Conservation (phyloP, 35 echinoderm and acorn worm species). For the Acanthaster planci region DNA sequence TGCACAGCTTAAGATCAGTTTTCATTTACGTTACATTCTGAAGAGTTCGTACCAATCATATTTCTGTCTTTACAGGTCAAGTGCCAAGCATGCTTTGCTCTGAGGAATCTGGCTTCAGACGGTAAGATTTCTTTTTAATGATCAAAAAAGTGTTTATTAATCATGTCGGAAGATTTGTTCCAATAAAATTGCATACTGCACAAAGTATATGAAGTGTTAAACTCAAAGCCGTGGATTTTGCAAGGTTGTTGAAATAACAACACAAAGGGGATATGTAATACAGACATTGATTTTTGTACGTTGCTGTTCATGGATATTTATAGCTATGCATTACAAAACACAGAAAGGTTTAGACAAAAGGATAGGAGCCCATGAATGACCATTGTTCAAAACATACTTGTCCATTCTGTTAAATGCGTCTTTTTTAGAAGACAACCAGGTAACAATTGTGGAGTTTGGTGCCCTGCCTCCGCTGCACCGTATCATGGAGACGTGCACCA, state of each 20-base stretch:
- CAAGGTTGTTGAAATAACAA: too few species aligned
- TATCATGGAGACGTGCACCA: conserved; percentile 72
- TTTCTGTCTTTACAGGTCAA: conserved; percentile 70
- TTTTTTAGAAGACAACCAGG: conserved; percentile 81
- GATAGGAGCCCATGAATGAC: too few species aligned
- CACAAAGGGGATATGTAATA: too few species aligned
- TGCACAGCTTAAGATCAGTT: not conserved
- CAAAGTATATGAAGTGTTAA: too few species aligned
- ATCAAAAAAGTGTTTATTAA: not conserved
- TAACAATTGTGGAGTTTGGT: conserved; percentile 78
- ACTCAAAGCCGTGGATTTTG: too few species aligned
- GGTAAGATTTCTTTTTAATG: conserved; percentile 49
- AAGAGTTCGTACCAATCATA: not conserved
- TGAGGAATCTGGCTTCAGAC: conserved; percentile 91
- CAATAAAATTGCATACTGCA: too few species aligned
- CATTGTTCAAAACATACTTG: too few species aligned
- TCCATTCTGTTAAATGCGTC: too few species aligned
- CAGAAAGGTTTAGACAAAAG: too few species aligned
- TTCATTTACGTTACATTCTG: too few species aligned
- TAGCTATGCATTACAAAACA: too few species aligned
- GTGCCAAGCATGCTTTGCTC: conserved; percentile 96
- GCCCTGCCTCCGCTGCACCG: conserved; percentile 62
- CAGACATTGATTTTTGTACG: not conserved
- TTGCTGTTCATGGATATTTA: not conserved
- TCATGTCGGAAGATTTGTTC: too few species aligned